phyloP scores from a whole-genome alignment of 2,797 vertebrate species.

The Rhadinocentrus ornatus region DNA sequence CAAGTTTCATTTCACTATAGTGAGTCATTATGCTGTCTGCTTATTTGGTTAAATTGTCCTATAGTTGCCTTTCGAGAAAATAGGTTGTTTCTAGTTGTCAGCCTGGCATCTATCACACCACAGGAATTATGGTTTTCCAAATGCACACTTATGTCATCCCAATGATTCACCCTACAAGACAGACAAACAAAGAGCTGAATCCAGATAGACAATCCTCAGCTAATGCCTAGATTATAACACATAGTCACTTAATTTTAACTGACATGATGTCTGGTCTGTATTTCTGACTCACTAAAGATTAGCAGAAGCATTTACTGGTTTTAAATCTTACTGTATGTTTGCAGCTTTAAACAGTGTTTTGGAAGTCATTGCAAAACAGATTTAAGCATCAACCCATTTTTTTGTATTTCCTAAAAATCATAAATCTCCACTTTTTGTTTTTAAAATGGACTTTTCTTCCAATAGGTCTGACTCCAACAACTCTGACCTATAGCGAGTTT shows the following conservation, averaged over 20 bases:
- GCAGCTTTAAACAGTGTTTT: background rate
- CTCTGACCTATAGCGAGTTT: slow-evolving; percentile 43
- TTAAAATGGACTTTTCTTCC: slow-evolving; percentile 17
- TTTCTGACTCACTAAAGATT: background rate
- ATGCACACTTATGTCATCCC: background rate
- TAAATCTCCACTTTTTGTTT: background rate
- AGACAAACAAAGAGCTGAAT: background rate
- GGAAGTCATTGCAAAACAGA: background rate
- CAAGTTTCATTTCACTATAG: background rate
- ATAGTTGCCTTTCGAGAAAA: background rate
- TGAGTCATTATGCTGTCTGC: background rate
- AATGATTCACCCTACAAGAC: slow-evolving; percentile 25
- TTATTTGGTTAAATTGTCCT: background rate
- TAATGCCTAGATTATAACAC: background rate
- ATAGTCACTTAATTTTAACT: background rate
- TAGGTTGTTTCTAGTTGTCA: background rate
- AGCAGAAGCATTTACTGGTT: background rate
- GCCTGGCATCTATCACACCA: background rate
- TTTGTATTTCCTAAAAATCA: background rate
- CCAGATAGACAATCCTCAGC: background rate
- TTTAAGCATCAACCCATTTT: background rate
- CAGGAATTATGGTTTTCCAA: background rate
- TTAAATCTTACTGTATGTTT: too few species aligned
- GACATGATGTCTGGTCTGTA: slow-evolving; percentile 23
- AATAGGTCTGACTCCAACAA: slow-evolving; percentile 35